phyloP scores from a whole-genome alignment of 2,113 vertebrate genomes.

The Catagonus wagneri region DNA sequence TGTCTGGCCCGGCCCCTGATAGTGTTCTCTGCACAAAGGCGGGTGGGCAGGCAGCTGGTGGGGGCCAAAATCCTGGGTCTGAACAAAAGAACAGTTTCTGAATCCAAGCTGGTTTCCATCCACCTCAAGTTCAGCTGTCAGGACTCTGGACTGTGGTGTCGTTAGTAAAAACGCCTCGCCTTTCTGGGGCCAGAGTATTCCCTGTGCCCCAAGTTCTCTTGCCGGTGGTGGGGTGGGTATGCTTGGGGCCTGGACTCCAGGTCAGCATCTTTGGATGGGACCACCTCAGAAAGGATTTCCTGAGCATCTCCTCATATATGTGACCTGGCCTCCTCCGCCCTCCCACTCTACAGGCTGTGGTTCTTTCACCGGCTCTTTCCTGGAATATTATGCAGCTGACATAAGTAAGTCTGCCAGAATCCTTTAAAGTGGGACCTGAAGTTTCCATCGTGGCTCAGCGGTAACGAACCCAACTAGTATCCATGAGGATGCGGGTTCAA shows the following conservation, averaged over 20 bases:
- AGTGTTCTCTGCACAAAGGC: not conserved
- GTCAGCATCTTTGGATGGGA: too few relatives aligned
- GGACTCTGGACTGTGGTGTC: not conserved
- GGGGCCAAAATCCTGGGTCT: too few relatives aligned
- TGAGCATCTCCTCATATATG: too few relatives aligned
- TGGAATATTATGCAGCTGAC: slow-evolving; percentile 93
- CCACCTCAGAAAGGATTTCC: too few relatives aligned
- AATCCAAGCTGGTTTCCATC: not conserved
- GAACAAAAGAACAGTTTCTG: too few relatives aligned
- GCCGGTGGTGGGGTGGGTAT: not conserved
- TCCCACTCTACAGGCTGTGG: slow-evolving; percentile 88
- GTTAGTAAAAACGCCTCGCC: too few relatives aligned
- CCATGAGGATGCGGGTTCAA: too few relatives aligned
- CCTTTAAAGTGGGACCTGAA: accelerated
- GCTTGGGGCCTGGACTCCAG: not conserved
- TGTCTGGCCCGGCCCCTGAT: too few relatives aligned
- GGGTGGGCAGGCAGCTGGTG: accelerated
- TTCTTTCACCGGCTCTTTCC: slow-evolving; percentile 94
- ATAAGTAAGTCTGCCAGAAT: slow-evolving; percentile 92
- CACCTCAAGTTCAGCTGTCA: accelerated
- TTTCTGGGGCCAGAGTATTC: too few relatives aligned
- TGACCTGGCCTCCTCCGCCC: not conserved
- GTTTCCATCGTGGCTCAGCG: too few relatives aligned
- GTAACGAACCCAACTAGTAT: too few relatives aligned
- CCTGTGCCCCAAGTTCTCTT: too few relatives aligned